Conservation (phyloP, 2,113 vertebrate species). For the Gobius niger region DNA sequence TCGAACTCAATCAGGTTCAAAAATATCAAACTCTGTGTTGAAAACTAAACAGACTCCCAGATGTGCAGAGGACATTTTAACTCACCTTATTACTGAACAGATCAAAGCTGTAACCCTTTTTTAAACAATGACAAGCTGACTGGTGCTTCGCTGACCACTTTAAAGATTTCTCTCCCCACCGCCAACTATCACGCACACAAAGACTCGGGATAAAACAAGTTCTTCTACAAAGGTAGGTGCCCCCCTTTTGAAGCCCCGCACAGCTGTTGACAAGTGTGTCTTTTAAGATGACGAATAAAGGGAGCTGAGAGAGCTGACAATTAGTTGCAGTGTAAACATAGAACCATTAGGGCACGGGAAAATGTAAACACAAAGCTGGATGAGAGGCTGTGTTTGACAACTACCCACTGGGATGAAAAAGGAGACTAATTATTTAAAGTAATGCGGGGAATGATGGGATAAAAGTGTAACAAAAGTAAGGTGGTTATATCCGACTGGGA, state of each 20-base stretch:
- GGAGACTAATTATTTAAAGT: neutral
- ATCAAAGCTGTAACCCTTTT: conserved; percentile 64
- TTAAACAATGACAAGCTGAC: conserved; percentile 64
- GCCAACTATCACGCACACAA: conserved; percentile 64
- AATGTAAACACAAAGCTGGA: conserved; percentile 47
- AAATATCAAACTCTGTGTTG: too few species aligned
- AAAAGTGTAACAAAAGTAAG: neutral
- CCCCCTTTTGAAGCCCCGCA: conserved; percentile 61
- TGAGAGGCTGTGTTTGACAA: conserved; percentile 1
- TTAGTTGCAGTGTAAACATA: conserved; percentile 59
- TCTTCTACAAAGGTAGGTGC: conserved; percentile 49
- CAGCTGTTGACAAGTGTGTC: conserved; percentile 66
- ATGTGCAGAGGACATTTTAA: conserved; percentile 32
- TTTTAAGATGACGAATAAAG: conserved; percentile 40
- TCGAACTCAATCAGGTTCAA: too few species aligned
- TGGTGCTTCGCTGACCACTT: conserved; percentile 61
- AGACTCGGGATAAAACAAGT: conserved; percentile 63
- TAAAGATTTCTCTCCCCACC: conserved; percentile 64
- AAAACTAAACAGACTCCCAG: conserved; percentile 19
- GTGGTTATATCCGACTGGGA: neutral
- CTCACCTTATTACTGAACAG: conserved; percentile 52
- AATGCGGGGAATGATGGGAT: neutral
- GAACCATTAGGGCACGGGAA: conserved; percentile 43
- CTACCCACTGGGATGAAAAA: conserved; percentile 9
- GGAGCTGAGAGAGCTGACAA: conserved; percentile 37